Conservation (phyloP, 2,113 vertebrate genomes). For the Phalacrocorax carbo region DNA sequence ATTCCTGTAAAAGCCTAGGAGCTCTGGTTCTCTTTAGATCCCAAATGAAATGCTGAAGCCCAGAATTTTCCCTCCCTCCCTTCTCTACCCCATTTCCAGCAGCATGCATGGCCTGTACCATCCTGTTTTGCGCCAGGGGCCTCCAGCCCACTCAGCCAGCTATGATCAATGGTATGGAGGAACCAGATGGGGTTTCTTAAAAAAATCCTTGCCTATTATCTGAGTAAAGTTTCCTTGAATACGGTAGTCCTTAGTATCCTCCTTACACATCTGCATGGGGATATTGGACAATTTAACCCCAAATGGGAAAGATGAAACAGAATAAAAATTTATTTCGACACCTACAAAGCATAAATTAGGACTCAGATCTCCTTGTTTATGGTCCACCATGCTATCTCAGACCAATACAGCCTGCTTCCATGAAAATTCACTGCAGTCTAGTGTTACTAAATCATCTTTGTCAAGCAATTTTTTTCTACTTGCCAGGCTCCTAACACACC, state of each 20-base stretch:
- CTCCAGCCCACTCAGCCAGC: neutral
- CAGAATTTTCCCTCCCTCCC: neutral
- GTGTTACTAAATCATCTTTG: neutral
- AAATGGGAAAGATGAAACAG: neutral
- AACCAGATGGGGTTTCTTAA: neutral
- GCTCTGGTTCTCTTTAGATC: neutral
- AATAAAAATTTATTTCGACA: neutral
- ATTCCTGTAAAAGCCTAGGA: neutral
- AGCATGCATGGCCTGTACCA: rapidly evolving
- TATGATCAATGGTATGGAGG: neutral
- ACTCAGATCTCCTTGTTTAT: neutral
- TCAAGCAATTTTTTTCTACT: neutral
- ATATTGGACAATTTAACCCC: neutral
- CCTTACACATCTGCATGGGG: neutral
- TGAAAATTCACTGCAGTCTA: neutral
- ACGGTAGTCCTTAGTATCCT: neutral
- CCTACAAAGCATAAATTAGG: neutral
- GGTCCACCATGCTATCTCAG: neutral
- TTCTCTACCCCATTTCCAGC: neutral
- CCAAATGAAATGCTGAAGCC: neutral
- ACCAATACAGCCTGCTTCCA: neutral
- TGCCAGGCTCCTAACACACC: neutral
- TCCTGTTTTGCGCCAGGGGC: neutral
- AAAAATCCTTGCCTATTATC: neutral
- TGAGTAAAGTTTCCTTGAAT: neutral